Percentiles rank a stretch among this genome's conserved stretches.
phyloP scores from a whole-genome alignment of 2,797 vertebrate species.

The Acanthopagrus latus region DNA sequence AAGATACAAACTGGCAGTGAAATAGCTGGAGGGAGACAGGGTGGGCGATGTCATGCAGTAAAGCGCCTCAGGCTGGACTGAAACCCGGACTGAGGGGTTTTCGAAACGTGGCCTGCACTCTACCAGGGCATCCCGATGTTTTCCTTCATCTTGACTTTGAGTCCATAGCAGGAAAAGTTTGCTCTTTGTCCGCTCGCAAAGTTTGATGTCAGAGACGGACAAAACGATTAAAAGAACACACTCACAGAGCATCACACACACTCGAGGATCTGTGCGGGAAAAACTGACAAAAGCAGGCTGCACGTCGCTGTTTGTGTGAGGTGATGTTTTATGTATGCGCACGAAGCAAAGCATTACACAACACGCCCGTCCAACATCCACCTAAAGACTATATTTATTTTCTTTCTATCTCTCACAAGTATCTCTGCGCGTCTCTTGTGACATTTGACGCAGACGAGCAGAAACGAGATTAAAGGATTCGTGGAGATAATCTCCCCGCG shows the following conservation, averaged over 20 bases:
- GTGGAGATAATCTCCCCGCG: conserved; percentile 47
- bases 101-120: too few species aligned
- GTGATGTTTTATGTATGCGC: conserved; percentile 12
- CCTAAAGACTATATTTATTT: conserved; percentile 14
- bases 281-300: background rate
- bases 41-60: too few species aligned
- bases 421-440: conserved; percentile 34
- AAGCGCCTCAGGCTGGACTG: too few species aligned
- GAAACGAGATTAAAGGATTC: conserved; percentile 56
- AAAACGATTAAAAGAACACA: background rate
- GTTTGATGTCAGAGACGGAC: conserved; percentile 8
- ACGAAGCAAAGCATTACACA: conserved; percentile 33
- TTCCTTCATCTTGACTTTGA: background rate
- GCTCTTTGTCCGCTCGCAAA: conserved; percentile 19
- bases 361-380: conserved; percentile 40
- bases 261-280: background rate
- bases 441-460: conserved; percentile 59
- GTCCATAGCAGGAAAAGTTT: background rate
- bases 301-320: conserved; percentile 7
- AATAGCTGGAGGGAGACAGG: too few species aligned
- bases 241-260: background rate
- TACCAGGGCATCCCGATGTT: too few species aligned
- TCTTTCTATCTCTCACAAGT: conserved; percentile 29
- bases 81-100: too few species aligned
- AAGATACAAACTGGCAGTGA: too few species aligned